Percentiles rank a stretch among this genome's conserved stretches.
Evolutionary conservation across 2,888 invertebrate species (phyloP).

Genomic region (Brachycybe producta): DNA sequence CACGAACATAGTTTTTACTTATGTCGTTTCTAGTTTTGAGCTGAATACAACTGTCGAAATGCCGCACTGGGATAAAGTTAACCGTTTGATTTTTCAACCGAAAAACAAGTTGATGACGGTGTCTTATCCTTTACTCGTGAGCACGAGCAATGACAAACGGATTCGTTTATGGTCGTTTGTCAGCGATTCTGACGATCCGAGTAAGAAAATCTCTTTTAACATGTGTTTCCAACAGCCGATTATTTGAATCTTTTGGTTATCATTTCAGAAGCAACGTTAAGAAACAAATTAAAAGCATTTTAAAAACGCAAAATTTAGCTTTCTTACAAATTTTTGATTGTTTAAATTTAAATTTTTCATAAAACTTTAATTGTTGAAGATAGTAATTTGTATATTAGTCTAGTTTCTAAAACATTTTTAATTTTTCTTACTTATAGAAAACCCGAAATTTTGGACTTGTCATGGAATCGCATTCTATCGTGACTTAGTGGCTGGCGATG

Average conservation of each 20-base stretch:
- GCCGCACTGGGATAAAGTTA: conserved; percentile 51
- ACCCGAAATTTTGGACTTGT: conserved; percentile 47
- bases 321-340: too few relatives aligned
- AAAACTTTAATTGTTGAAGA: too few relatives aligned
- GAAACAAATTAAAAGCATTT: too few relatives aligned
- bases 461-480: conserved; percentile 49
- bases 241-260: background rate
- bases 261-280: background rate
- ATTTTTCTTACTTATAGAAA: background rate
- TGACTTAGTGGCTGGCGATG: conserved; percentile 42
- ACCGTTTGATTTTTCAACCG: conserved; percentile 48
- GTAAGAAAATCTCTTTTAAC: conserved; percentile 24
- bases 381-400: too few relatives aligned
- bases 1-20: background rate
- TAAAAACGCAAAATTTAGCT: too few relatives aligned
- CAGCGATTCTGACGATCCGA: conserved; percentile 41
- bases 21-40: conserved; percentile 42
- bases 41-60: conserved; percentile 59
- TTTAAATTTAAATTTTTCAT: too few relatives aligned
- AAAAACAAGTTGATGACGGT: conserved; percentile 28
- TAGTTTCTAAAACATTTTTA: background rate
- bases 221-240: background rate
- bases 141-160: conserved; percentile 51
- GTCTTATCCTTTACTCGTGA: conserved; percentile 43
- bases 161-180: conserved; percentile 57